Evolutionary conservation across 2,888 invertebrate genomes (phyloP).

Genomic region (Leptarthrus brevirostris): DNA sequence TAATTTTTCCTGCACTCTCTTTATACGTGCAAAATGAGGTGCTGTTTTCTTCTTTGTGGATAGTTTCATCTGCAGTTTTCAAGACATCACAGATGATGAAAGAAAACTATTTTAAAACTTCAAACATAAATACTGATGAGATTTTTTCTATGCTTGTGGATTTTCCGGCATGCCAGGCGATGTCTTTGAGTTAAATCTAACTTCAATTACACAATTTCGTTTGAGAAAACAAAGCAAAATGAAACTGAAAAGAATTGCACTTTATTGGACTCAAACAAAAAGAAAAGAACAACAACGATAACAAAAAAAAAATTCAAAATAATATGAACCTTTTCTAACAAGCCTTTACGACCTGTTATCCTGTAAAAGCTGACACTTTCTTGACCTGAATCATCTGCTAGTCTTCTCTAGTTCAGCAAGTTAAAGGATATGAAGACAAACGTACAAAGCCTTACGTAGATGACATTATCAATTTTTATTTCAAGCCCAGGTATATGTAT

Average conservation of each 20-base stretch:
- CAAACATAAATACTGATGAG: conserved; percentile 19
- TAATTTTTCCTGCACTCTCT: neutral
- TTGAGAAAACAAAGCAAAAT: neutral
- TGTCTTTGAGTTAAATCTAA: too few species aligned
- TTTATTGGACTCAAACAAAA: neutral
- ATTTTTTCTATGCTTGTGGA: neutral
- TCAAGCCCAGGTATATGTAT: neutral
- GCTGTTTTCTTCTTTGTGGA: neutral
- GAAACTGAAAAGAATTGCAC: neutral
- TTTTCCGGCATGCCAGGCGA: too few species aligned
- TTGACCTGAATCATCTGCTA: neutral
- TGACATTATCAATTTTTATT: conserved; percentile 1
- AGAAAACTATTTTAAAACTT: conserved; percentile 34
- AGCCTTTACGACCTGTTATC: too few species aligned
- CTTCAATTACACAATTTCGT: too few species aligned
- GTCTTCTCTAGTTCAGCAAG: neutral
- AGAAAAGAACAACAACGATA: neutral
- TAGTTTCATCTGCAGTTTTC: conserved; percentile 8
- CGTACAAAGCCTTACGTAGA: neutral
- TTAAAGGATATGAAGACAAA: neutral
- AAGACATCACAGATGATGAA: conserved; percentile 1
- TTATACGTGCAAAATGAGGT: neutral
- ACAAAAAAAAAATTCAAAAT: neutral
- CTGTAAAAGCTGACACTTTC: neutral
- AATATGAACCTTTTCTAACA: neutral